Conservation (phyloP, 37 sponge, comb jelly and placozoan genomes). For the Cladorhizidae sp. region DNA sequence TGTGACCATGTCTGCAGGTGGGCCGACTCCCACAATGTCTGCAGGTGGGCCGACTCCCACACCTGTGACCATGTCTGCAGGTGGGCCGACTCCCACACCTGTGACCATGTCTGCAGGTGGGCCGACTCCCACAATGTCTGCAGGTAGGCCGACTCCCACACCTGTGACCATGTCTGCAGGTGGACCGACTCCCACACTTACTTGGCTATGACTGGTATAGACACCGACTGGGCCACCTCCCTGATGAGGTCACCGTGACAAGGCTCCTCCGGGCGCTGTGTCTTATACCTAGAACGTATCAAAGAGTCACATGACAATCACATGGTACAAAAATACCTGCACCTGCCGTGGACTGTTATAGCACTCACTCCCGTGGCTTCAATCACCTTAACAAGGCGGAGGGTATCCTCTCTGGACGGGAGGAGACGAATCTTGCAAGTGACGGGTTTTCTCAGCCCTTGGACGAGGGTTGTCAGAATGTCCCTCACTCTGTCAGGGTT, state of each 20-base stretch:
- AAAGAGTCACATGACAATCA: not conserved
- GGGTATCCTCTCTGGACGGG: slow-evolving; percentile 78
- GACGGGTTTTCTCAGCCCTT: slow-evolving; percentile 74
- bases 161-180: too few relatives aligned
- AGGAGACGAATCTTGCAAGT: slow-evolving; percentile 97
- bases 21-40: too few relatives aligned
- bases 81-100: too few relatives aligned
- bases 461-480: slow-evolving; percentile 86
- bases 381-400: slow-evolving; percentile 83
- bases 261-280: slow-evolving; percentile 63
- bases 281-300: slow-evolving; percentile 20
- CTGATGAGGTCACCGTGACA: slow-evolving; percentile 84
- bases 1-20: too few relatives aligned
- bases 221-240: slow-evolving; percentile 48
- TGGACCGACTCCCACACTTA: too few relatives aligned
- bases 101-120: too few relatives aligned
- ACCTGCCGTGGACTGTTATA: slow-evolving; percentile 93
- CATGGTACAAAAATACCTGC: not conserved
- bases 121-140: too few relatives aligned
- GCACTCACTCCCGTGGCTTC: slow-evolving; percentile 96
- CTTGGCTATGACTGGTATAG: slow-evolving; percentile 97
- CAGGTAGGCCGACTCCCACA: too few relatives aligned
- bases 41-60: too few relatives aligned
- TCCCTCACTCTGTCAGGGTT: slow-evolving; percentile 81
- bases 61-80: too few relatives aligned